Evolutionary conservation across 1,140 invertebrate genomes (phyloP), one percentile per base, ranked within the genome.

Genomic region (Mercenaria mercenaria): DNA sequence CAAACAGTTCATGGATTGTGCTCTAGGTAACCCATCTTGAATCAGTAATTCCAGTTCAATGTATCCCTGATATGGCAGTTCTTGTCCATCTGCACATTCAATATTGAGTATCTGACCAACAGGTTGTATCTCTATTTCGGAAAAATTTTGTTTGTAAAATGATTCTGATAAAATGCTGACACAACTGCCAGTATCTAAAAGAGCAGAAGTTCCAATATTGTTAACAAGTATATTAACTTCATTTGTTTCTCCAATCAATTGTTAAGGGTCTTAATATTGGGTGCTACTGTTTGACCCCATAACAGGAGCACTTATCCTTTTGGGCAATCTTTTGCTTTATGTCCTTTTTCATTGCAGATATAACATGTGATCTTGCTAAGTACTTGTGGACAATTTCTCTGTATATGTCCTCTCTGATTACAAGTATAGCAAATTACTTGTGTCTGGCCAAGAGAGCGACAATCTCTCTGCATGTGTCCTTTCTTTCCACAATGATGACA

Each of bases 141-240:
- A 67, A 72, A 85, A 41, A 74, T 85, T 11, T 34, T 85, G 1
- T 23, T 72, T 72, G n/a, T 39, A 74, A 77, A 74, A 89, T 11
- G 80, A 76, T 64, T 77, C 88, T 61, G 64, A 59, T 18, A 83
- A 8, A 59, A 74, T 39, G 72, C 84, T 87, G 11, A 87, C 84
- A 41, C 29, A 34, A 56, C 84, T 87, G 2, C 84, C 84, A 13
- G 84, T 87, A 87, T 77, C 84, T 15, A 87, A 29, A 41, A 87
- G 34, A 2, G 69, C 47, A 2, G 20, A 23, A 0, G 47, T 52
- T n/a, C 0, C 4, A 23, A 34, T 56, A 15, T 61, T 52, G n/a
- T 59, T 64, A 1, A 87, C 1, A 23, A n/a, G 2, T n/a, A 87
- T 47, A 61, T 76, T 61, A 0, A 52, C 67, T 77, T 37, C 72